Percentiles rank a stretch among this genome's conserved stretches.
Conservation (phyloP, 2,888 invertebrate species). For the Acanthopleura granulata region DNA sequence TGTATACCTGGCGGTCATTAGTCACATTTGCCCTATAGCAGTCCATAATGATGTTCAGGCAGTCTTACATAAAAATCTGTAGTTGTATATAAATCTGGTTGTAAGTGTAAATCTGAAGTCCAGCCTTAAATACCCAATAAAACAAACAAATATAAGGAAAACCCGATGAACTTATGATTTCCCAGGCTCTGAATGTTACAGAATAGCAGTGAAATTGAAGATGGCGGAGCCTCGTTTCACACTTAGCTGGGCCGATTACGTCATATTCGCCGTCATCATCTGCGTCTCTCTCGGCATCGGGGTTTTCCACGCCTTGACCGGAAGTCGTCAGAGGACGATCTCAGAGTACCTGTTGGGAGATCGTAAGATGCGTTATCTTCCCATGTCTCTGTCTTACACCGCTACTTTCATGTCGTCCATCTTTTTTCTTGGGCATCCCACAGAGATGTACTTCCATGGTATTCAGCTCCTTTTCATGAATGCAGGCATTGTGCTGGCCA, state of each 20-base stretch:
- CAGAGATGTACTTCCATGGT: background rate
- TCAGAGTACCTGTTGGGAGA: slow-evolving; percentile 9
- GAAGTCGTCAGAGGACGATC: slow-evolving; percentile 9
- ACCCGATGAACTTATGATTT: too few relatives aligned
- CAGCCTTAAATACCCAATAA: too few relatives aligned
- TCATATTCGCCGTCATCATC: slow-evolving; percentile 1
- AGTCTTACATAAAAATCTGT: too few relatives aligned
- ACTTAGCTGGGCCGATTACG: background rate
- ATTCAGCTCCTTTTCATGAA: background rate
- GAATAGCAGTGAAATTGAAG: too few relatives aligned
- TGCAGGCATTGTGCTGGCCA: background rate
- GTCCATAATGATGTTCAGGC: too few relatives aligned
- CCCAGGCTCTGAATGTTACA: too few relatives aligned
- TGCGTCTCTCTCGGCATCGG: slow-evolving; percentile 8
- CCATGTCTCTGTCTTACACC: background rate
- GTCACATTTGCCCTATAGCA: too few relatives aligned
- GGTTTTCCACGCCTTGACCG: slow-evolving; percentile 9
- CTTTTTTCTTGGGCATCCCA: background rate
- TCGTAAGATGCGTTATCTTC: slow-evolving; percentile 6
- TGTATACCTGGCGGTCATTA: too few relatives aligned
- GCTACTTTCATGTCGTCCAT: slow-evolving; percentile 12
- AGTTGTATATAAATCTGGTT: too few relatives aligned
- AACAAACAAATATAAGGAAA: too few relatives aligned
- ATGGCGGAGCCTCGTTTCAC: background rate
- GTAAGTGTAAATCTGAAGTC: too few relatives aligned